Conservation (phyloP, 2,888 invertebrate genomes). For the Agrotis clavis region DNA sequence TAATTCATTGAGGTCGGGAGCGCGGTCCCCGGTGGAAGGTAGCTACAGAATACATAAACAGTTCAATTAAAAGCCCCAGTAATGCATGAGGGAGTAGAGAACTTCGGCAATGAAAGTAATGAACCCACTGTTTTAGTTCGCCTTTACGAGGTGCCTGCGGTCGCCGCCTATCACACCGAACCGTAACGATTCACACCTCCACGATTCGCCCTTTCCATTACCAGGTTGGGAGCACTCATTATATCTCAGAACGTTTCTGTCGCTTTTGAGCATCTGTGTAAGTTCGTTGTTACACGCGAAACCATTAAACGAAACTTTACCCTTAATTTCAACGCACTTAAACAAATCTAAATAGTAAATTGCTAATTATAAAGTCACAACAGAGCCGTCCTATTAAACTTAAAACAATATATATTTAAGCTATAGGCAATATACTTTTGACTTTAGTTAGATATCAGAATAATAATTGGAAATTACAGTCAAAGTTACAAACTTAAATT, state of each 20-base stretch:
- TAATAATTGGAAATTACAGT: slow-evolving; percentile 56
- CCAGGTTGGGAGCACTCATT: slow-evolving; percentile 55
- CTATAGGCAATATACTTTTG: slow-evolving; percentile 25
- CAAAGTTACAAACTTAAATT: slow-evolving; percentile 55
- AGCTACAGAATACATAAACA: slow-evolving; percentile 78
- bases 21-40: slow-evolving; percentile 63
- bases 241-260: slow-evolving; percentile 26
- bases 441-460: slow-evolving; percentile 36
- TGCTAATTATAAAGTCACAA: slow-evolving; percentile 46
- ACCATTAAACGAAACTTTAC: slow-evolving; percentile 47
- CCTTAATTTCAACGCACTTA: slow-evolving; percentile 35
- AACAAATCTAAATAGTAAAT: slow-evolving; percentile 41
- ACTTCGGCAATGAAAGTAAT: slow-evolving; percentile 76
- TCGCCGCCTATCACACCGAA: slow-evolving; percentile 66
- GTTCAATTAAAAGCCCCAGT: slow-evolving; percentile 77
- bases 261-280: slow-evolving; percentile 36
- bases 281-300: slow-evolving; percentile 31
- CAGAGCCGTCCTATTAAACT: slow-evolving; percentile 44
- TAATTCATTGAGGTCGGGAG: slow-evolving; percentile 61
- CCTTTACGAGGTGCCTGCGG: slow-evolving; percentile 72
- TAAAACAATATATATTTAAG: slow-evolving; percentile 40
- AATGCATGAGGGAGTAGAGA: slow-evolving; percentile 72
- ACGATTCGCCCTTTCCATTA: slow-evolving; percentile 51
- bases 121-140: slow-evolving; percentile 73
- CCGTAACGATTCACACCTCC: slow-evolving; percentile 59